phyloP scores from a whole-genome alignment of 2,797 vertebrate species.

The Coilia nasus region DNA sequence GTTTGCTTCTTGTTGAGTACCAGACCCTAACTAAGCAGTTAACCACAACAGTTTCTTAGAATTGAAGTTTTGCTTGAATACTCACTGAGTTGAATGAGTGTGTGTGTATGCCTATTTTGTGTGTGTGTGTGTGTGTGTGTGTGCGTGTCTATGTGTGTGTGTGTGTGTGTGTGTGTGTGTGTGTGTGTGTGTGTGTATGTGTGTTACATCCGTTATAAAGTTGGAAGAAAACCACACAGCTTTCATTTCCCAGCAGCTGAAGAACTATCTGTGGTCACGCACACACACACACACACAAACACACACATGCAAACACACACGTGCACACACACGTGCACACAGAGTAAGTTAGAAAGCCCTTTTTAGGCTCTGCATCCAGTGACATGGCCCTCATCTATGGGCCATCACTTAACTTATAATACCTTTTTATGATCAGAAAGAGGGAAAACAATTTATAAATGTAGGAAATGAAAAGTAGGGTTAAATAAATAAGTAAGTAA shows the following conservation, averaged over 20 bases:
- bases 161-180: slow-evolving; percentile 4
- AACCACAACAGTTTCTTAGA: background rate
- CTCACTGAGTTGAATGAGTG: too few species aligned
- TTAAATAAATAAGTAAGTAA: too few species aligned
- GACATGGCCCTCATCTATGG: too few species aligned
- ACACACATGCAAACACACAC: background rate
- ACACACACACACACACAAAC: background rate
- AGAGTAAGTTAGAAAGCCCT: too few species aligned
- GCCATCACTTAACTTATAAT: too few species aligned
- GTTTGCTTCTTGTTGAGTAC: background rate
- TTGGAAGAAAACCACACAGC: slow-evolving; percentile 41
- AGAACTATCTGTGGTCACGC: background rate
- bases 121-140: background rate
- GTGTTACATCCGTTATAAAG: slow-evolving; percentile 23
- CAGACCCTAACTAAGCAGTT: background rate
- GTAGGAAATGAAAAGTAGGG: too few species aligned
- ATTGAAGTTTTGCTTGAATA: background rate
- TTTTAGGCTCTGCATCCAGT: too few species aligned
- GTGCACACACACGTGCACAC: too few species aligned
- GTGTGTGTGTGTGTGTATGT: background rate
- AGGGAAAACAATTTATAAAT: too few species aligned
- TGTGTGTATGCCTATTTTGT: background rate
- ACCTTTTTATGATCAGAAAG: too few species aligned
- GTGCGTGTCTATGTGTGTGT: slow-evolving; percentile 13
- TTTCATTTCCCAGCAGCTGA: slow-evolving; percentile 11